phyloP scores from a whole-genome alignment of 2,797 vertebrate genomes.

The Eurystomus glaucurus region DNA sequence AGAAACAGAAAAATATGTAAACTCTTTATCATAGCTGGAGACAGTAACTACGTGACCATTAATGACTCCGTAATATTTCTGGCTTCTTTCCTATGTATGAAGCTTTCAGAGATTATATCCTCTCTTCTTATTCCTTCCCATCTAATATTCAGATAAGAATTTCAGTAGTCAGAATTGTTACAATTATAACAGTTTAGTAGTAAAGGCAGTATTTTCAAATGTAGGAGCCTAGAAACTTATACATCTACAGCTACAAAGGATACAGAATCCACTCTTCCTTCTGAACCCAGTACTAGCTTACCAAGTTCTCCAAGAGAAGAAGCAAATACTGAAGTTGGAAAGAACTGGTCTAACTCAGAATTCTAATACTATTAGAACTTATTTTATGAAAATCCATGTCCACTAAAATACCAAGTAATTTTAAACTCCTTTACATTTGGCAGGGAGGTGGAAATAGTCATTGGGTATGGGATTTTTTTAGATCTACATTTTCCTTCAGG shows the following conservation, averaged over 20 bases:
- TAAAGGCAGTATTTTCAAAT: not conserved
- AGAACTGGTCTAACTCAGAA: not conserved
- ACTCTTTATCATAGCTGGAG: not conserved
- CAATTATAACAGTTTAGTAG: not conserved
- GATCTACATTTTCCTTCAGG: constrained; percentile 41
- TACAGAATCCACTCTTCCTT: not conserved
- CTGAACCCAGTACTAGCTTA: not conserved
- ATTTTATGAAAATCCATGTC: not conserved
- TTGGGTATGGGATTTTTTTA: not conserved
- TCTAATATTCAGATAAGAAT: not conserved
- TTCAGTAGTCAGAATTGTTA: not conserved
- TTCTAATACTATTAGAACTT: not conserved
- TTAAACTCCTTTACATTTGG: not conserved
- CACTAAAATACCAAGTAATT: not conserved
- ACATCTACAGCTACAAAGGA: not conserved
- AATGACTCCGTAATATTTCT: not conserved
- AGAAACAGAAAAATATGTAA: not conserved
- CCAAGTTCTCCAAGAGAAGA: not conserved
- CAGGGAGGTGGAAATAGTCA: not conserved
- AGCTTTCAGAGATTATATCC: not conserved
- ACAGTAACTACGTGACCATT: not conserved
- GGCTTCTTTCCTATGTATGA: not conserved
- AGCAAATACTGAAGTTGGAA: not conserved
- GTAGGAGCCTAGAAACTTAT: not conserved
- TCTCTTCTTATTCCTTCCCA: not conserved